Percentiles rank a stretch among this genome's conserved stretches.
phyloP scores from a whole-genome alignment of 2,113 vertebrate species.

The Indri indri region DNA sequence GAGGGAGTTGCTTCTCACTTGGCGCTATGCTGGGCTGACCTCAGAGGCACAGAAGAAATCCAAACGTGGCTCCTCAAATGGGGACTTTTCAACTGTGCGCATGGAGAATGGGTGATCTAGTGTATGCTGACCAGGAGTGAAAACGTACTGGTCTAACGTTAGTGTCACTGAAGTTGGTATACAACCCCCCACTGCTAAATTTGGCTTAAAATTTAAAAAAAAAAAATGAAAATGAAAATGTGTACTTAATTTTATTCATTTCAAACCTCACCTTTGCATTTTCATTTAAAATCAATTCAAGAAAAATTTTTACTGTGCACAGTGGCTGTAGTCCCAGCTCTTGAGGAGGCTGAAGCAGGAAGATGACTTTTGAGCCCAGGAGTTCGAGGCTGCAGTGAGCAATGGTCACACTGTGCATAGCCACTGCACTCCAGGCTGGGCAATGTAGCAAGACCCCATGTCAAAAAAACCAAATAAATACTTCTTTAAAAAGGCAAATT shows the following conservation, averaged over 20 bases:
- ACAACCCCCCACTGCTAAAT: too few species aligned
- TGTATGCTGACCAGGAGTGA: background rate
- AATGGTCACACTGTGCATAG: background rate
- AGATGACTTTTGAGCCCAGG: background rate
- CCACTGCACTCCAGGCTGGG: background rate
- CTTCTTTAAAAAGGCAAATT: background rate
- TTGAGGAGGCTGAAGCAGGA: background rate
- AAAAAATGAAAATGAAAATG: background rate
- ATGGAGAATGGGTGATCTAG: background rate
- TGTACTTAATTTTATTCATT: background rate
- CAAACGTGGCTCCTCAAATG: background rate
- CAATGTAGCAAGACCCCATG: background rate
- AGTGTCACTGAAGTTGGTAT: too few species aligned
- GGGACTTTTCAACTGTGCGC: background rate
- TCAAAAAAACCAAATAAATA: background rate
- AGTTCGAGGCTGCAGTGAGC: background rate
- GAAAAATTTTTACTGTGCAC: background rate
- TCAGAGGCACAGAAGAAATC: background rate
- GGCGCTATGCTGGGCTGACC: background rate
- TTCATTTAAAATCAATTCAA: constrained; percentile 9
- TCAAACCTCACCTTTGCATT: constrained; percentile 8
- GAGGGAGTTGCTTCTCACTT: background rate
- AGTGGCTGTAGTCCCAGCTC: background rate
- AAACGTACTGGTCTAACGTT: background rate
- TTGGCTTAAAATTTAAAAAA: too few species aligned